Percentiles rank a stretch among this genome's conserved stretches.
phyloP scores from a whole-genome alignment of 2,113 vertebrate genomes.

The Alectura lathami region DNA sequence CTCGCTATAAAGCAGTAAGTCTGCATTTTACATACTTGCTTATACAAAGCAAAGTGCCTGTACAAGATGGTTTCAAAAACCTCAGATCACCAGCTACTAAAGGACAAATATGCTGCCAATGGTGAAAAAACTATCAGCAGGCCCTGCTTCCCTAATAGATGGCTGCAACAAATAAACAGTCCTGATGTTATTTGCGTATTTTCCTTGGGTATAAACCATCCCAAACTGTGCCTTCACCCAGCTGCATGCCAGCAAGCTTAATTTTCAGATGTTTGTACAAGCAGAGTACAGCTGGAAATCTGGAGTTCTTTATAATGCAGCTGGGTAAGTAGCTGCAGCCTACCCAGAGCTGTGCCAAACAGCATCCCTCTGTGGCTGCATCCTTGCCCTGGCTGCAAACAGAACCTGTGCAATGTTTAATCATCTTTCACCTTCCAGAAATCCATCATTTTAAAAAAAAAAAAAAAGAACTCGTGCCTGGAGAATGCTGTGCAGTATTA shows the following conservation, averaged over 20 bases:
- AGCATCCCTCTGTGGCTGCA: background rate
- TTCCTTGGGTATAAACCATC: background rate
- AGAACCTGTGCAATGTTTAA: fast-evolving
- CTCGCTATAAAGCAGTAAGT: background rate
- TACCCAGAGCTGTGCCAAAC: background rate
- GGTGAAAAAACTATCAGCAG: background rate
- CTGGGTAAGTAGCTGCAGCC: background rate
- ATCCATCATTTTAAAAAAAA: background rate
- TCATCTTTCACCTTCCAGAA: too few relatives aligned
- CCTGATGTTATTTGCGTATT: background rate
- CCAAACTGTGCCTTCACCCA: background rate
- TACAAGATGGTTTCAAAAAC: background rate
- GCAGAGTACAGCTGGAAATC: constrained; percentile 26
- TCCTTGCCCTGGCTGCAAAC: background rate
- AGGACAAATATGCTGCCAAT: background rate
- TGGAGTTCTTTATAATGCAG: constrained; percentile 26
- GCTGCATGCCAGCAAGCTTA: constrained; percentile 19
- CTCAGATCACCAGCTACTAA: background rate
- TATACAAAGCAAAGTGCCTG: background rate
- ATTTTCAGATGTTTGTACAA: constrained; percentile 45
- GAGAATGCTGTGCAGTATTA: background rate
- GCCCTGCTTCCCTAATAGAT: background rate
- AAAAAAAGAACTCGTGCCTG: background rate
- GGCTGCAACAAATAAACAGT: background rate
- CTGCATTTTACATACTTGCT: background rate